Evolutionary conservation across 2,797 vertebrate species (phyloP), one percentile per base, ranked within the genome.

Genomic region (Coccyzus lansbergi): DNA sequence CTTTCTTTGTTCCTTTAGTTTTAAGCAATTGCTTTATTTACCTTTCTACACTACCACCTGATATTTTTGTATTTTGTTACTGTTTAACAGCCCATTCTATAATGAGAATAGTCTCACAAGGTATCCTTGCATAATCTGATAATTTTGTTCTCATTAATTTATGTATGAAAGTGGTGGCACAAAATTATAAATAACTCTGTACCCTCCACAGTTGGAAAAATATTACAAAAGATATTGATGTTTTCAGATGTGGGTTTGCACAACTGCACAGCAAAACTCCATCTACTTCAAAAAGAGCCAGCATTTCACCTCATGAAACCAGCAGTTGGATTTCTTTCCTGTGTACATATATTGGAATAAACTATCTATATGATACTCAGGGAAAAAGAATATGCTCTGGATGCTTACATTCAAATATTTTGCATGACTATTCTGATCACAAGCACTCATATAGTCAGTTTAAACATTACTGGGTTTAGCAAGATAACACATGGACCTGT

Each of bases 271-370:
- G 63, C 88, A 82, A 86, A 93, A 92, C 53, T 79, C 44, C n/a
- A 60, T 88, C 59, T 86, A 67, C 59, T 92, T 90, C 85, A 91
- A 92, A 90, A 83, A 59, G 1, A 72, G 83, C 24, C 83, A 86
- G 80, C 51, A 77, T 82, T 97, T 92, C 87, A 93, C 92, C 91
- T 97, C 91, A 79, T 77, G 87, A 95, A 93, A 95, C 77, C 91
- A 95, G 83, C 89, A 95, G 93, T 91, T 95, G 91, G 70, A 95
- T 88, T 92, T 74, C 63, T 48, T 94, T 92, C 60, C 63, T 94
- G 63, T 93, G 92, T 93, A 96, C 91, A 94, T 94, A 96, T 86
- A 93, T 91, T 96, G 93, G 82, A 96, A 96, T 92, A 93, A 97
- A 95, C 59, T 91, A 92, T 84, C 95, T 94, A 94, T 94, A 95